Evolutionary conservation across 1,140 invertebrate genomes (phyloP).

Genomic region (Dendrolimus kikuchii): DNA sequence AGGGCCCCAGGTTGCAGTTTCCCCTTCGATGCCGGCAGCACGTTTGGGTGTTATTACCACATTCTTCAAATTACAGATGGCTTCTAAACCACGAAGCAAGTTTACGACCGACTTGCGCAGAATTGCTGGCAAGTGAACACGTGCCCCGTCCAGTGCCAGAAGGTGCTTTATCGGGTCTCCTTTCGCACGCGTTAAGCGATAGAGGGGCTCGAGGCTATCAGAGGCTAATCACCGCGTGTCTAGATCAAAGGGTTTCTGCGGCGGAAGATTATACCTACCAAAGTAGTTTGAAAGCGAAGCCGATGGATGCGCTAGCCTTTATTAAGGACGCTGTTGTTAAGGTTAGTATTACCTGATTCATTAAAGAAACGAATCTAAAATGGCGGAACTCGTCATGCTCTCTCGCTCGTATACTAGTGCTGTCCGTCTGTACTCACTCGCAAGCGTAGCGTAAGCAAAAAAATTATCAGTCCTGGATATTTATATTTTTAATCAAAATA

Average conservation of each 20-base stretch:
- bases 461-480: too few species aligned
- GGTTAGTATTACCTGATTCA: slow-evolving; percentile 19
- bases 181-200: slow-evolving; percentile 60
- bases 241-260: slow-evolving; percentile 31
- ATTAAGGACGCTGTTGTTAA: slow-evolving; percentile 41
- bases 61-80: slow-evolving; percentile 70
- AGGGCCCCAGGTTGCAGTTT: too few species aligned
- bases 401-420: too few species aligned
- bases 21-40: too few species aligned
- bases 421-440: too few species aligned
- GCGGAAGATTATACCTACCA: slow-evolving; percentile 54
- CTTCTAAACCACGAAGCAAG: slow-evolving; percentile 89
- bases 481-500: too few species aligned
- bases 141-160: slow-evolving; percentile 88
- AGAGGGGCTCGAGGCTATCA: slow-evolving; percentile 35
- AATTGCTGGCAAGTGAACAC: slow-evolving; percentile 85
- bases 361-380: too few species aligned
- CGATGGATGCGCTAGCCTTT: slow-evolving; percentile 20
- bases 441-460: too few species aligned
- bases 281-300: slow-evolving; percentile 28
- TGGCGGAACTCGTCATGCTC: too few species aligned
- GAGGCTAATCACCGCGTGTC: slow-evolving; percentile 37
- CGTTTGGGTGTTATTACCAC: too few species aligned
- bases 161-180: slow-evolving; percentile 82
- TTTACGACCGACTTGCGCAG: slow-evolving; percentile 85